Evolutionary conservation across 2,113 vertebrate genomes (phyloP), one percentile per base, ranked within the genome.

Genomic region (Myrmophylax atrothorax): DNA sequence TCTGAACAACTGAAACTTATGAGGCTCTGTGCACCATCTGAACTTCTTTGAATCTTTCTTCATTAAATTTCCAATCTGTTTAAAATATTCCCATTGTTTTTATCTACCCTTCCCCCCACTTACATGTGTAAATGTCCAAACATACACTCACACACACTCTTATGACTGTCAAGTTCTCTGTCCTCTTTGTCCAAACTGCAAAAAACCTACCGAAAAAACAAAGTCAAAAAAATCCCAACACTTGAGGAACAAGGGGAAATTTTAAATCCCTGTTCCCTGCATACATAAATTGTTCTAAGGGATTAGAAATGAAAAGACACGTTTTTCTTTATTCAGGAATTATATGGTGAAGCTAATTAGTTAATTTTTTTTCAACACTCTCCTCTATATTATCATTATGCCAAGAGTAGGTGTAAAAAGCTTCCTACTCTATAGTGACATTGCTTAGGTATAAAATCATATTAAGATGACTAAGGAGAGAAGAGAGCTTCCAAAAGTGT

Each of bases 241-340:
- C 44, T 0, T 81, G 40, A 69, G 44, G 63, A 90, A 69, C 6
- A 77, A 80, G 18, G 15, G 19, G 47, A 64, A 6, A 28, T 59
- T 76, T 83, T 11, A 13, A 91, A 83, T 87, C 74, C 33, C 44
- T 91, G 58, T 87, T 96, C 64, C 29, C 53, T 92, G 76, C 29
- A 35, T 19, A 64, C 26, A 33, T 20, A 77, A 79, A 91, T 91
- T 77, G 6, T 82, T 96, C 87, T 93, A 67, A 58, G 53, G 6
- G 15, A 62, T 67, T 85, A 75, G 33, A 84, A 69, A 87, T 94
- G n/a, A 85, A 84, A 96, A 79, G 31, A 25, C 59, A 87, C 55
- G 82, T 70, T 81, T 93, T 37, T 96, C n/a, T 95, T 95, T 62
- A 78, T 96, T 96, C 94, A 85, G 86, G 67, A 96, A n/a, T 89